Conservation (phyloP, 2,113 vertebrate genomes). For the Platanista minor region DNA sequence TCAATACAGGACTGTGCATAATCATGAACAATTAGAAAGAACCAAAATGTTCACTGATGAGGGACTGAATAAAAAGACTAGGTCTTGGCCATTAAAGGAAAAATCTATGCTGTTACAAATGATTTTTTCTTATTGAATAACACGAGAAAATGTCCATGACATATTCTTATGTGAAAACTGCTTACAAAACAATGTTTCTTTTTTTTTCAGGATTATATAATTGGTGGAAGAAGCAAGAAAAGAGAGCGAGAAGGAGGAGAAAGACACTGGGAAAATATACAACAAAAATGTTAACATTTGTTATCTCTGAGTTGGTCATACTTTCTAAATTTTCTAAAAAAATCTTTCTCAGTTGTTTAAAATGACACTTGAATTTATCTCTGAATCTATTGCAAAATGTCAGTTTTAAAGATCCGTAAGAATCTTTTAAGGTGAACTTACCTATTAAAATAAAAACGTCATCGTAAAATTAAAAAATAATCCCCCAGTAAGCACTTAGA, state of each 20-base stretch:
- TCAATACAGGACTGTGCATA: background rate
- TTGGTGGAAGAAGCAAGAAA: background rate
- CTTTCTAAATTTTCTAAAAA: background rate
- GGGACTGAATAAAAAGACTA: background rate
- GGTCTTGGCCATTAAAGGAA: background rate
- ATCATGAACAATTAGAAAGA: background rate
- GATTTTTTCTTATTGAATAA: background rate
- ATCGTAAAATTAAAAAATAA: slow-evolving; percentile 1
- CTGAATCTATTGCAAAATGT: background rate
- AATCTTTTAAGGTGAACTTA: slow-evolving; percentile 1
- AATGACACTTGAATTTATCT: background rate
- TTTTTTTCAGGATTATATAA: background rate
- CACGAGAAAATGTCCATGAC: background rate
- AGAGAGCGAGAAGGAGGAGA: background rate
- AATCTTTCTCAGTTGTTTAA: background rate
- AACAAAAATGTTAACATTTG: background rate
- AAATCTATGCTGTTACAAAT: background rate
- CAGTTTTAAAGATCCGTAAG: background rate
- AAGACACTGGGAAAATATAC: background rate
- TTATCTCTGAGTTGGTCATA: slow-evolving; percentile 21
- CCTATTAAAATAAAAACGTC: background rate
- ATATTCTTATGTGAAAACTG: background rate
- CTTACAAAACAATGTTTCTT: background rate
- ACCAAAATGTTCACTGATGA: background rate
- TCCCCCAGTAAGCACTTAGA: background rate